Percentiles rank a stretch among this genome's conserved stretches.
Conservation (phyloP, 2,888 invertebrate species). For the Osmoderma eremita region DNA sequence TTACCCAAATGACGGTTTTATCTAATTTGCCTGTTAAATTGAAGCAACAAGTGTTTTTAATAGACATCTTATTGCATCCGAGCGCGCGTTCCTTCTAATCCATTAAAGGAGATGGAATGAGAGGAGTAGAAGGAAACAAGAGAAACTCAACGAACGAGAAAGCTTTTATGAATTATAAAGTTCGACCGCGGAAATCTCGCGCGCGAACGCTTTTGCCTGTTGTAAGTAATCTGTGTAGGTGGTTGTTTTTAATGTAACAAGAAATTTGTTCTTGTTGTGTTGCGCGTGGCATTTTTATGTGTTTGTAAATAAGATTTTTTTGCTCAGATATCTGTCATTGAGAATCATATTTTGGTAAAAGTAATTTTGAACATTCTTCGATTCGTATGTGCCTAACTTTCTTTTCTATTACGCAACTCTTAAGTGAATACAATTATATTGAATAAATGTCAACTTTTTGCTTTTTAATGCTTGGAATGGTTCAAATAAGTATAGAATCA, state of each 20-base stretch:
- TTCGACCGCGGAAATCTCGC: conserved; percentile 20
- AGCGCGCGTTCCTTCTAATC: conserved; percentile 36
- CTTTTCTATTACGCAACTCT: too few species aligned
- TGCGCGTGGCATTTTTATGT: neutral
- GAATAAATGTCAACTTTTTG: too few species aligned
- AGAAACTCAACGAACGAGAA: conserved; percentile 29
- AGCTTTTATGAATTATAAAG: conserved; percentile 38
- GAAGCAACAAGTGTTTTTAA: conserved; percentile 61
- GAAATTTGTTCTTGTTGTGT: conserved; percentile 11
- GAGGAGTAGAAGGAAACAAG: conserved; percentile 33
- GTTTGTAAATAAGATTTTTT: neutral
- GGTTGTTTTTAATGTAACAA: conserved; percentile 19
- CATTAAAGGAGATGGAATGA: conserved; percentile 36
- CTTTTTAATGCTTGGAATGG: too few species aligned
- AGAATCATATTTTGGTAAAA: too few species aligned
- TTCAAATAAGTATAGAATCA: too few species aligned
- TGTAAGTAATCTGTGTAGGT: conserved; percentile 21
- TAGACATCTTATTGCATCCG: conserved; percentile 50
- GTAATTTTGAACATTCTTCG: too few species aligned
- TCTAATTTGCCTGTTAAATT: conserved; percentile 60
- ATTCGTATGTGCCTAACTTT: too few species aligned
- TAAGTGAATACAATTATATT: too few species aligned
- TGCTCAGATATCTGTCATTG: too few species aligned
- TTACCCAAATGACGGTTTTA: conserved; percentile 57
- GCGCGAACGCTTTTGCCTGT: conserved; percentile 14